A percentile compares a stretch with the other conserved stretches of the same genome.
These are phyloP conservation scores for Synergus laeviventris DNA, from an alignment of 2,888 invertebrate genomes.

Conservation along the genomic window DNA sequence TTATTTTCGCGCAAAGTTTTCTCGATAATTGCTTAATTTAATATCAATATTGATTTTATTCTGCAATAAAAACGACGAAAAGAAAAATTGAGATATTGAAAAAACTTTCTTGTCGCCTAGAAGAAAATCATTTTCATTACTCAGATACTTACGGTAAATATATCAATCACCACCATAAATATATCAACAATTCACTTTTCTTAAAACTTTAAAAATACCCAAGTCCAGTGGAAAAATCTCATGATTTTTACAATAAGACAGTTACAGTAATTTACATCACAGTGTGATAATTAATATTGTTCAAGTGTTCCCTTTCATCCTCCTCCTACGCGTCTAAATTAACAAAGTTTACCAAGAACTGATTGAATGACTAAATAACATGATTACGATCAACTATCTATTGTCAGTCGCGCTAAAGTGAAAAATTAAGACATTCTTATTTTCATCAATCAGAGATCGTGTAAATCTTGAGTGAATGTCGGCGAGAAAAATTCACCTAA, in stretches of 20 bases:
- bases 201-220: not conserved
- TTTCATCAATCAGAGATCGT: not conserved
- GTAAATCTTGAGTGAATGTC: not conserved
- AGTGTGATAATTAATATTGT: slow-evolving; percentile 3
- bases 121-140: not conserved
- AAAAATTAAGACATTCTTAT: slow-evolving; percentile 1
- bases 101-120: not conserved
- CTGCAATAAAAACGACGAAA: not conserved
- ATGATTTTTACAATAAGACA: slow-evolving; percentile 6
- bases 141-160: not conserved
- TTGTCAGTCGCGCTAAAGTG: not conserved
- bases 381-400: slow-evolving; percentile 13
- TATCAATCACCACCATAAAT: not conserved
- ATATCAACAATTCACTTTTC: not conserved
- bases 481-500: not conserved
- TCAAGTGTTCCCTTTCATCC: not conserved
- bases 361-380: slow-evolving; percentile 9
- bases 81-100: not conserved
- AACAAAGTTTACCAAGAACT: slow-evolving; percentile 1
- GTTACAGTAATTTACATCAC: slow-evolving; percentile 16
- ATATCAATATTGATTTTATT: too few relatives aligned
- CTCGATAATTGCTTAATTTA: not conserved
- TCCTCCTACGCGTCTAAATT: slow-evolving; percentile 24
- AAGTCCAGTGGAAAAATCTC: not conserved
- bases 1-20: not conserved